A percentile compares a stretch with the other conserved stretches of the same genome.
These are phyloP conservation scores for Drosophila jambulina DNA, from an alignment of 1,140 invertebrate genomes.

Conservation along the genomic window DNA sequence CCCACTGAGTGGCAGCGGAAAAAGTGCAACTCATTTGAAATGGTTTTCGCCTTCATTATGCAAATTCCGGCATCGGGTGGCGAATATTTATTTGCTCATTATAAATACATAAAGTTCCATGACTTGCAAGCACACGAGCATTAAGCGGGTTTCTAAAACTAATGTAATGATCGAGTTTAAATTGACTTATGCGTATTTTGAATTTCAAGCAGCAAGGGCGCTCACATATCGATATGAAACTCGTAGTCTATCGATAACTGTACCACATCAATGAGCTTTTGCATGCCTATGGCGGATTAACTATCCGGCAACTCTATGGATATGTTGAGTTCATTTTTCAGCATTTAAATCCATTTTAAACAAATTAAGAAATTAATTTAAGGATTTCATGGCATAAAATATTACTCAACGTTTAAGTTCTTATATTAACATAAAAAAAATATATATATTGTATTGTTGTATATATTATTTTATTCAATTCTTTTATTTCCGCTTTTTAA, in stretches of 20 bases:
- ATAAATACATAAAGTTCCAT: conserved; percentile 58
- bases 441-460: too few relatives aligned
- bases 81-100: conserved; percentile 78
- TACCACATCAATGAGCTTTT: conserved; percentile 20
- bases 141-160: conserved; percentile 22
- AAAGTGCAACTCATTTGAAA: conserved; percentile 74
- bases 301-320: conserved; percentile 8
- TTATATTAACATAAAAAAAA: too few relatives aligned
- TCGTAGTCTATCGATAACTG: neutral
- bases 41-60: conserved; percentile 74
- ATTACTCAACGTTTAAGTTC: too few relatives aligned
- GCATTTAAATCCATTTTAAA: too few relatives aligned
- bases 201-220: conserved; percentile 12
- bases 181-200: neutral
- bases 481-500: neutral
- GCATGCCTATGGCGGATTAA: neutral
- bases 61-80: conserved; percentile 55
- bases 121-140: conserved; percentile 28
- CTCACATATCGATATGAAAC: conserved; percentile 17
- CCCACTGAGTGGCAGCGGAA: conserved; percentile 28
- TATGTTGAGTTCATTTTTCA: too few relatives aligned
- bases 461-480: neutral
- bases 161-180: conserved; percentile 24
- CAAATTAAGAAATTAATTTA: neutral
- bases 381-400: neutral